Evolutionary conservation across 2,113 vertebrate genomes (phyloP).

Genomic region (Seriola quinqueradiata): DNA sequence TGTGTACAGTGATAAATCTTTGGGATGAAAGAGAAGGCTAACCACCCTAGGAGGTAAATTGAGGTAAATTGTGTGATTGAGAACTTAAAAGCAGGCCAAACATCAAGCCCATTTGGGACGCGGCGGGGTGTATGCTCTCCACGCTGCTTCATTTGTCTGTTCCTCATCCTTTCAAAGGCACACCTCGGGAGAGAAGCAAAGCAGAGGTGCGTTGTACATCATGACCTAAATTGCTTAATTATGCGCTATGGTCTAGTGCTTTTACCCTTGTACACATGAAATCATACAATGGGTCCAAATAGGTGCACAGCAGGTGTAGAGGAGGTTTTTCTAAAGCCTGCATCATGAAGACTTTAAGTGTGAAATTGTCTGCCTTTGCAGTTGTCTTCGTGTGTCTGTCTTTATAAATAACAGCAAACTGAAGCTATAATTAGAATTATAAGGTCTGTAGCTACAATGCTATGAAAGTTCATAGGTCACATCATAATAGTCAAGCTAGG

Average conservation of each 20-base stretch:
- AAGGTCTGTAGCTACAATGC: not conserved
- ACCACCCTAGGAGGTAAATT: conserved; percentile 67
- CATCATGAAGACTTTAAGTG: not conserved
- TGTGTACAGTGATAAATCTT: conserved; percentile 40
- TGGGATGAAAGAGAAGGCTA: conserved; percentile 38
- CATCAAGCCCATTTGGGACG: conserved; percentile 67
- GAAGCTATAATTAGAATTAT: conserved; percentile 2
- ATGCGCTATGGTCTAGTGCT: conserved; percentile 23
- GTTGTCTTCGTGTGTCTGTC: not conserved
- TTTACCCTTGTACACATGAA: conserved; percentile 25
- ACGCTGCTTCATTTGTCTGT: conserved; percentile 58
- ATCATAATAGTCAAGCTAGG: not conserved
- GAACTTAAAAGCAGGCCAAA: conserved; percentile 70
- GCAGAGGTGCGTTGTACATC: conserved; percentile 41
- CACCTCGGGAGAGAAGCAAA: conserved; percentile 45
- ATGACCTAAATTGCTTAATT: conserved; percentile 69
- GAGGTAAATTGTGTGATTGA: conserved; percentile 74
- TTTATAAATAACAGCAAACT: not conserved
- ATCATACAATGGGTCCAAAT: conserved; percentile 10
- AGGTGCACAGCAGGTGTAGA: not conserved
- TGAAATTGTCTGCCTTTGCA: not conserved
- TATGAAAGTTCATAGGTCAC: not conserved
- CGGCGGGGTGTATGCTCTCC: conserved; percentile 41
- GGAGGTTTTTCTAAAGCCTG: not conserved
- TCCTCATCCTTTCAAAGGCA: conserved; percentile 53